These are phyloP conservation scores for Falco naumanni DNA, from an alignment of 2,797 vertebrate species.

Conservation along the genomic window DNA sequence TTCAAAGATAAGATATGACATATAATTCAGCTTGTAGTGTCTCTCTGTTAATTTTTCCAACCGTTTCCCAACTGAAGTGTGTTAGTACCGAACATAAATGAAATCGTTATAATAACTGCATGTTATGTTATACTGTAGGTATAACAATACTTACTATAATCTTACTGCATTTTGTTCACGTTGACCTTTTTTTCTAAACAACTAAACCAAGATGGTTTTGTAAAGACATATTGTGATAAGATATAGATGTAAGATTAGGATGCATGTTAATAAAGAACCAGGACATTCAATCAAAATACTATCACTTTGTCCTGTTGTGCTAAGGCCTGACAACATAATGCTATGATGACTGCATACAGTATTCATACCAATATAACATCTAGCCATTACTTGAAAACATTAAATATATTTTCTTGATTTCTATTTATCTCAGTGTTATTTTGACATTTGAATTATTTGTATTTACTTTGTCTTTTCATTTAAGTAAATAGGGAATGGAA, in stretches of 20 bases:
- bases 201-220: background rate
- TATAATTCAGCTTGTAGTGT: background rate
- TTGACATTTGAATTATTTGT: background rate
- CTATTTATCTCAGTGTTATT: background rate
- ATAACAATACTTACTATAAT: background rate
- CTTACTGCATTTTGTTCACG: background rate
- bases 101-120: background rate
- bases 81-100: background rate
- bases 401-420: background rate
- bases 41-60: background rate
- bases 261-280: background rate
- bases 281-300: background rate
- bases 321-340: background rate
- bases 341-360: background rate
- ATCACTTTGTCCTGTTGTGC: background rate
- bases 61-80: conserved; percentile 7
- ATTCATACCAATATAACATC: background rate
- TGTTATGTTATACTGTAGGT: background rate
- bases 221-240: background rate
- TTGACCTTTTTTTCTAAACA: background rate
- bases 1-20: background rate
- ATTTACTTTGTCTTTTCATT: background rate
- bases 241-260: background rate
- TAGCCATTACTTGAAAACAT: background rate
- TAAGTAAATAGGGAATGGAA: background rate